Evolutionary conservation across 2,797 vertebrate species (phyloP).

Genomic region (Protosalanx chinensis): DNA sequence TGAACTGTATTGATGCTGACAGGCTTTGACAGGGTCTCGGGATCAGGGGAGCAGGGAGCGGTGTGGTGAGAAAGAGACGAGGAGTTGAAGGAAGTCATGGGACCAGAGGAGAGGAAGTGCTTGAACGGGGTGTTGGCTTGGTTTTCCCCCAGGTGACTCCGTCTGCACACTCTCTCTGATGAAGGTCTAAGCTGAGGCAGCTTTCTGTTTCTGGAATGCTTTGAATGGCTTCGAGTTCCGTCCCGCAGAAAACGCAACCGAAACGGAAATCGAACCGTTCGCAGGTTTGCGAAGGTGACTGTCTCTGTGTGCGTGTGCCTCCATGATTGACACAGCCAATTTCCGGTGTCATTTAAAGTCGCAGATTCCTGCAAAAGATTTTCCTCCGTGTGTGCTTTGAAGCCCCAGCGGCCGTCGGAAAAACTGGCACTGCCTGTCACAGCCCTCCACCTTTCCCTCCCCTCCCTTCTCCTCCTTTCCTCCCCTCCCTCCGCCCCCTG

Average conservation of each 20-base stretch:
- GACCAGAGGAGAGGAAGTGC: slow-evolving; percentile 22
- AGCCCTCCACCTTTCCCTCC: neutral
- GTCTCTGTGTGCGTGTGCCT: neutral
- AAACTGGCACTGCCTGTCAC: neutral
- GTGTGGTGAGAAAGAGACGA: neutral
- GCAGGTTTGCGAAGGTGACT: neutral
- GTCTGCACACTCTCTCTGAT: neutral
- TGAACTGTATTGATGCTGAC: slow-evolving; percentile 49
- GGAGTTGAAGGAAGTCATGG: neutral
- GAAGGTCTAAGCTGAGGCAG: slow-evolving; percentile 27
- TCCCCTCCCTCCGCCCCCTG: no score
- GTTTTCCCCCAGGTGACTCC: neutral
- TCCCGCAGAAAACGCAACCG: neutral
- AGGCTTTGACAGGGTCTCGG: slow-evolving; percentile 44
- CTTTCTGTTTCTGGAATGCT: slow-evolving; percentile 46
- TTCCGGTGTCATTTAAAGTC: neutral
- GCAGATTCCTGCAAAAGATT: neutral
- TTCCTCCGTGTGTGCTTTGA: neutral
- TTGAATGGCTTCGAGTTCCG: slow-evolving; percentile 19
- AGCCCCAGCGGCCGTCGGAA: neutral
- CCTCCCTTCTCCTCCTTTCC: no score
- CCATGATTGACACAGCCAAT: neutral
- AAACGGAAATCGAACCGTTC: slow-evolving; percentile 7
- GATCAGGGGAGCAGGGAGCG: slow-evolving; percentile 15
- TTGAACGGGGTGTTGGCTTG: neutral